A percentile compares a stretch with the other conserved stretches of the same genome.
Conservation (phyloP, 2,797 vertebrate genomes). For the Sebastes steindachneri region DNA sequence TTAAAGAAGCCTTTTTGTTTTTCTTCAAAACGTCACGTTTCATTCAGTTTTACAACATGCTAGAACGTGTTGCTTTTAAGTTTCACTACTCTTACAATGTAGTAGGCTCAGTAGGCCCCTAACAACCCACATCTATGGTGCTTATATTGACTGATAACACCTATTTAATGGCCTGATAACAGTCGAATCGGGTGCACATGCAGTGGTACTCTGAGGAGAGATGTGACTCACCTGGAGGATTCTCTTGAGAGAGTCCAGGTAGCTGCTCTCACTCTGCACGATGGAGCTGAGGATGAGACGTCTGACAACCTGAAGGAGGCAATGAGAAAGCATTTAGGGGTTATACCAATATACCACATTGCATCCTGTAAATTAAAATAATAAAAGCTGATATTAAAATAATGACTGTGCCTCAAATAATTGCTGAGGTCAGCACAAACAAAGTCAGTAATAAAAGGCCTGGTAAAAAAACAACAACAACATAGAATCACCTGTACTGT, state of each 20-base stretch:
- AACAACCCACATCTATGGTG: no score
- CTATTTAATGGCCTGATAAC: no score
- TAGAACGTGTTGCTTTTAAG: no score
- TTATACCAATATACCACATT: background rate
- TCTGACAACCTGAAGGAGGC: slow-evolving; percentile 83
- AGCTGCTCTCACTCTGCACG: slow-evolving; percentile 90
- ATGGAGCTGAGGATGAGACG: slow-evolving; percentile 91
- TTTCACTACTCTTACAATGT: no score
- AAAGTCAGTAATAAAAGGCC: background rate
- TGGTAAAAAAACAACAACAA: background rate
- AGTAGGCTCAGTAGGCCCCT: no score
- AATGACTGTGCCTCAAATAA: background rate
- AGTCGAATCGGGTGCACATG: background rate
- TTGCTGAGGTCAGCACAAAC: background rate
- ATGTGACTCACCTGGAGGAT: slow-evolving; percentile 87
- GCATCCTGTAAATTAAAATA: background rate
- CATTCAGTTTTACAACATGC: no score
- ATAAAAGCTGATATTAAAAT: background rate
- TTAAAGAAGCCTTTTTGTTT: no score
- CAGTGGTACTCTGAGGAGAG: slow-evolving; percentile 8
- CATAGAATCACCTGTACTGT: background rate
- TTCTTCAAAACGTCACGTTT: no score
- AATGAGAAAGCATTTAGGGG: background rate
- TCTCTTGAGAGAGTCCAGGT: slow-evolving; percentile 88
- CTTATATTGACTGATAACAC: no score